phyloP scores from a whole-genome alignment of 2,888 invertebrate species.

The Orchesella flavescens region DNA sequence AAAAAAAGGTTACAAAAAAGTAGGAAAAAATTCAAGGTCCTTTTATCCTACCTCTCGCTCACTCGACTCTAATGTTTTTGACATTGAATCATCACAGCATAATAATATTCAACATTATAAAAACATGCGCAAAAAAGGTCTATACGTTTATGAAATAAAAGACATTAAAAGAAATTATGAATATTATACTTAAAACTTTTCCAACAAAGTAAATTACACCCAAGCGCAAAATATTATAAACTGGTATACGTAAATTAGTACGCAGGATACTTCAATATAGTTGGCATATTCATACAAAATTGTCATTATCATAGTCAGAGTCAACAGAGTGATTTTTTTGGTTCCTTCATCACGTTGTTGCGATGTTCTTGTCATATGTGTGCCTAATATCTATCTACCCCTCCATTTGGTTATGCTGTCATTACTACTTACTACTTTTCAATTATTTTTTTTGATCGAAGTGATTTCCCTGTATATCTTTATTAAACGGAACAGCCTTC shows the following conservation, averaged over 20 bases:
- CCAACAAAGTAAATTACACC: neutral
- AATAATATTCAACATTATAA: neutral
- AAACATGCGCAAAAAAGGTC: neutral
- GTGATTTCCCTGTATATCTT: neutral
- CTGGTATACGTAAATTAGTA: no score
- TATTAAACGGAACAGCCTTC: no score
- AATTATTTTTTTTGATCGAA: constrained; percentile 15
- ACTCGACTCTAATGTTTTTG: neutral
- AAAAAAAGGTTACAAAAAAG: no score
- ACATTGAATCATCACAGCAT: constrained; percentile 11
- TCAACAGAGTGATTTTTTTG: no score
- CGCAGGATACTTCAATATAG: no score
- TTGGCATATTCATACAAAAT: no score
- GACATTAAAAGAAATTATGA: neutral
- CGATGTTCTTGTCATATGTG: no score
- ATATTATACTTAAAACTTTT: neutral
- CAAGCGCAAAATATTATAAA: no score
- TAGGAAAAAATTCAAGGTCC: constrained; percentile 21
- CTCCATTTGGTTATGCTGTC: neutral
- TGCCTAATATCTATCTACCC: no score
- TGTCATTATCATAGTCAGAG: no score
- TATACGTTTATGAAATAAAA: neutral
- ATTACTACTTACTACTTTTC: neutral
- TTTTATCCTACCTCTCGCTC: no score
- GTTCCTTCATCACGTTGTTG: no score